Conservation (phyloP, 2,888 invertebrate species). For the Drosophila monieri region DNA sequence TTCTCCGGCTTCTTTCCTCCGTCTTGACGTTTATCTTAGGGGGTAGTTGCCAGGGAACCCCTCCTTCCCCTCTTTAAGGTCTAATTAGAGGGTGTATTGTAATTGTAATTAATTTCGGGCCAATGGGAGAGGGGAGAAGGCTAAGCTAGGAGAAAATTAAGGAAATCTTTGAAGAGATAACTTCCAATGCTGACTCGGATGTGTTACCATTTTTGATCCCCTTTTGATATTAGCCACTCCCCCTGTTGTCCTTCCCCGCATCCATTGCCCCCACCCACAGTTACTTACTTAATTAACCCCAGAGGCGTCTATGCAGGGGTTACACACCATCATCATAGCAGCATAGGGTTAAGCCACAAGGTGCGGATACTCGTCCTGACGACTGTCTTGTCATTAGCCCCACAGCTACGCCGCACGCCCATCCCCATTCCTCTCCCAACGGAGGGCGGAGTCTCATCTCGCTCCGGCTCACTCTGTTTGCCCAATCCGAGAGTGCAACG, state of each 20-base stretch:
- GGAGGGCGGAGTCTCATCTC: slow-evolving; percentile 48
- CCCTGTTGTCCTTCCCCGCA: slow-evolving; percentile 6
- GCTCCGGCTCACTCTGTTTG: slow-evolving; percentile 21
- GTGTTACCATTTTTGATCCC: slow-evolving; percentile 32
- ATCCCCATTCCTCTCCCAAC: slow-evolving; percentile 4
- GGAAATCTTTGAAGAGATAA: not conserved
- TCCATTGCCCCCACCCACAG: slow-evolving; percentile 17
- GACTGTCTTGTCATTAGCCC: slow-evolving; percentile 33
- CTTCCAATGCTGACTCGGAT: slow-evolving; percentile 3
- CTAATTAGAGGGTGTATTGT: slow-evolving; percentile 84
- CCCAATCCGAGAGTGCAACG: slow-evolving; percentile 51
- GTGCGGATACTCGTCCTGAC: slow-evolving; percentile 18
- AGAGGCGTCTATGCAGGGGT: slow-evolving; percentile 67
- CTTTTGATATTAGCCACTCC: slow-evolving; percentile 44
- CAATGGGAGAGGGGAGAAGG: not conserved
- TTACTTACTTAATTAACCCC: slow-evolving; percentile 79
- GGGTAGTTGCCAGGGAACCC: slow-evolving; percentile 51
- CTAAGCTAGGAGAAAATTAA: not conserved
- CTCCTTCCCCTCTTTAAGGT: slow-evolving; percentile 38
- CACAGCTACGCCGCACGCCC: slow-evolving; percentile 17
- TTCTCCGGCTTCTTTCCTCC: slow-evolving; percentile 56
- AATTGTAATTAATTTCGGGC: slow-evolving; percentile 82
- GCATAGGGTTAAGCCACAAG: not conserved
- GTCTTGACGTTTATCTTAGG: slow-evolving; percentile 40
- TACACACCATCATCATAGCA: slow-evolving; percentile 36